Base-by-base conservation (phyloP, 2,888 invertebrate genomes). In the Rhingia campestris region DNA sequence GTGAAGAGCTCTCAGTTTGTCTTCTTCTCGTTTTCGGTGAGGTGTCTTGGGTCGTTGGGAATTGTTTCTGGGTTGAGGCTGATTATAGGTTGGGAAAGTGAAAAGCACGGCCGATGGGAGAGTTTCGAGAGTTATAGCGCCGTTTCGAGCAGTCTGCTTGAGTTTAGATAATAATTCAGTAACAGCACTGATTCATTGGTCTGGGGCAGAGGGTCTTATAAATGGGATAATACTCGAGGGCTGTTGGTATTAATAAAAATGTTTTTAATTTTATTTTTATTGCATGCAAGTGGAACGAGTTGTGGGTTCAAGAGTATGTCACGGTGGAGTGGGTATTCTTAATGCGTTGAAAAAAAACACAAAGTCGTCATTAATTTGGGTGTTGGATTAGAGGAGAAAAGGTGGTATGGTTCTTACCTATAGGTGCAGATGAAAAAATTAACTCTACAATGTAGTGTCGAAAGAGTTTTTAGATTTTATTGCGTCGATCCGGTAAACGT, bases 1-100 rank as follows among this genome's bases (percentile, higher is more conserved):
- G 35, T 69, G 58, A 74, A 82, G 82, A 69, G 49, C 58, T 77
- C 41, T 67, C 61, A 51, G 66, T 82, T 72, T 64, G 58, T 35
- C 32, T 58, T 56, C 30, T 30, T 45, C 43, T 39, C 56, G 35
- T 45, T 45, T 47, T 37, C 41, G 58, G 49, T 9, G 7, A 9
- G 4, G 4, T 22, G 10, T 39, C 51, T 32, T 32, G 53, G 30
- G 37, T 12, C 53, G 63, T 35, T 70, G 81, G 54, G 58, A 74
- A 73, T 73, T 53, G 74, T 75, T 75, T 81, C 69, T 69, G 49
- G 63, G 39, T 69, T 64, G 59, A 56, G 33, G 33, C 63, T 84
- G 84, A 84, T 84, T 84, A 84, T 84, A 79, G 84, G 84, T 84
- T 84, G 69, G 49, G 66, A 84, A 80, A 84, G 84, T 84, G 84